Evolutionary conservation across 2,888 invertebrate genomes (phyloP).

Genomic region (Pegoplata infirma): DNA sequence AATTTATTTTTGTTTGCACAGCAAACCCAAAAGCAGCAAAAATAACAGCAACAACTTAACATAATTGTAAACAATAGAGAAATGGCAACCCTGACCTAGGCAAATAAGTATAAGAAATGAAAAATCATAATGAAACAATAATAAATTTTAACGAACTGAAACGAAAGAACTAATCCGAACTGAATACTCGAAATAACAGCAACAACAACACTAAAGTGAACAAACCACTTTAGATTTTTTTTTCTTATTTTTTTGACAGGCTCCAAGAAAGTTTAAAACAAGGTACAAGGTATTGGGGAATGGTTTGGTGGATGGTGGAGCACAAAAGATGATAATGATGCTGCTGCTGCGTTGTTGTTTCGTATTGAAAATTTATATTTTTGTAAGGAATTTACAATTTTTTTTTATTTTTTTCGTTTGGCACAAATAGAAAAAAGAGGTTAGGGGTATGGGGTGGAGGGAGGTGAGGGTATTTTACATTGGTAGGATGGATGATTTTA

Average conservation of each 20-base stretch:
- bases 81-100: constrained; percentile 59
- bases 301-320: constrained; percentile 4
- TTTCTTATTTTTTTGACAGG: constrained; percentile 36
- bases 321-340: constrained; percentile 12
- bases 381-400: constrained; percentile 55
- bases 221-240: constrained; percentile 54
- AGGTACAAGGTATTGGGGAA: neutral
- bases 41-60: neutral
- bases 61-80: neutral
- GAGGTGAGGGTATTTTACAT: neutral
- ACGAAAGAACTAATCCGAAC: constrained; percentile 53
- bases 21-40: neutral
- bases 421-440: constrained; percentile 46
- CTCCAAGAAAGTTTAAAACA: constrained; percentile 53
- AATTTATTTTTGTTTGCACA: neutral
- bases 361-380: constrained; percentile 30
- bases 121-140: constrained; percentile 62
- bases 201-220: constrained; percentile 43
- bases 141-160: constrained; percentile 62
- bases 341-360: constrained; percentile 35
- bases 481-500: constrained; percentile 31
- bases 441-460: neutral
- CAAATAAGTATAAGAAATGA: constrained; percentile 48
- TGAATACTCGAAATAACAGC: constrained; percentile 25
- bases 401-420: constrained; percentile 14